Percentiles rank a stretch among this genome's conserved stretches.
Conservation (phyloP, 2,113 vertebrate species). For the Aythya baeri region DNA sequence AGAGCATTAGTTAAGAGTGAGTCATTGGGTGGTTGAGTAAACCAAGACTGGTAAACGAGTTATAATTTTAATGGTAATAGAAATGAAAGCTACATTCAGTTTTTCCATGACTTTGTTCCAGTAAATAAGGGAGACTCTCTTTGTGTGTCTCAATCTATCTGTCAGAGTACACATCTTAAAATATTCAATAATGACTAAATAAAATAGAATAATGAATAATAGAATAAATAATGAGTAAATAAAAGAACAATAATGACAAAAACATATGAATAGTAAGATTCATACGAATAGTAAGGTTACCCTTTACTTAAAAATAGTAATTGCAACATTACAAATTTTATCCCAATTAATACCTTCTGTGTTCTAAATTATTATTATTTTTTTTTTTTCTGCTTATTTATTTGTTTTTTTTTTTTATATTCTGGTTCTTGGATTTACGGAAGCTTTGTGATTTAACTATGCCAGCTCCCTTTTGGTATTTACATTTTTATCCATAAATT, state of each 20-base stretch:
- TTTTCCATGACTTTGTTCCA: conserved; percentile 4
- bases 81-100: conserved; percentile 34
- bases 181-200: background rate
- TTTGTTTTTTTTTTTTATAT: background rate
- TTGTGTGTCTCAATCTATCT: background rate
- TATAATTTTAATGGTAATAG: conserved; percentile 58
- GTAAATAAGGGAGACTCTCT: background rate
- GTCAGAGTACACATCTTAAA: conserved; percentile 16
- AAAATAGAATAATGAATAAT: no score
- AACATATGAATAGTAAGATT: background rate
- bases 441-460: conserved; percentile 34
- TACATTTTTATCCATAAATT: conserved; percentile 49
- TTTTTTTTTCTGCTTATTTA: background rate
- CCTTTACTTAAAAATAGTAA: conserved; percentile 23
- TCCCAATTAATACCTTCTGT: conserved; percentile 6
- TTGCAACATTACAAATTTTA: conserved; percentile 9
- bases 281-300: background rate
- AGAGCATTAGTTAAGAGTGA: background rate
- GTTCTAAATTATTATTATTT: background rate
- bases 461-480: conserved; percentile 5
- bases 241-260: background rate
- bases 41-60: background rate
- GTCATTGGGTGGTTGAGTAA: background rate
- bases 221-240: no score
- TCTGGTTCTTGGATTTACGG: conserved; percentile 19